Conservation (phyloP, 2,113 vertebrate species). For the Hiodon alosoides region DNA sequence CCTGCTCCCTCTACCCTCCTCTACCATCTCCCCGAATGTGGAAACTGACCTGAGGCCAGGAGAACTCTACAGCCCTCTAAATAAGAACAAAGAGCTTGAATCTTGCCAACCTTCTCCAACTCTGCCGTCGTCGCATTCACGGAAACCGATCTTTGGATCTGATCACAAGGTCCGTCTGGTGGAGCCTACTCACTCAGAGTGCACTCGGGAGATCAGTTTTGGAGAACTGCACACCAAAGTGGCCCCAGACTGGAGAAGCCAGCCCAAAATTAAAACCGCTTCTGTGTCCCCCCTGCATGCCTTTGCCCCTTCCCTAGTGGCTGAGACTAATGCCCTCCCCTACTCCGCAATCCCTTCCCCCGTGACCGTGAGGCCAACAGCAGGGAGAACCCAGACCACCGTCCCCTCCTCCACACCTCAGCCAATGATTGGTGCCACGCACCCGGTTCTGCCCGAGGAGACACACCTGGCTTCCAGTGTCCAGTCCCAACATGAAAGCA, state of each 20-base stretch:
- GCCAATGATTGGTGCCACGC: constrained; percentile 53
- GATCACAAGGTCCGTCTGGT: background rate
- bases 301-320: constrained; percentile 51
- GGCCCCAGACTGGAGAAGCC: constrained; percentile 43
- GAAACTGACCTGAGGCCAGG: constrained; percentile 50
- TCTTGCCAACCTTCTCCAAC: background rate
- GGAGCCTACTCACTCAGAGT: constrained; percentile 44
- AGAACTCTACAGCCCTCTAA: constrained; percentile 43
- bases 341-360: constrained; percentile 50
- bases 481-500: constrained; percentile 60
- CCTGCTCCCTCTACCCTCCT: background rate
- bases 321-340: constrained; percentile 48
- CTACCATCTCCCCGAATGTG: constrained; percentile 28
- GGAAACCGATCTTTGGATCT: background rate
- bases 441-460: constrained; percentile 70
- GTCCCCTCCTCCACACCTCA: constrained; percentile 44
- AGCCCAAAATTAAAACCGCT: constrained; percentile 25
- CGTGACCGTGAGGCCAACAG: constrained; percentile 36
- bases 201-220: constrained; percentile 25
- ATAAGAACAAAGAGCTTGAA: background rate
- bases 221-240: constrained; percentile 34
- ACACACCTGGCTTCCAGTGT: constrained; percentile 65
- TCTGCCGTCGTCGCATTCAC: constrained; percentile 35
- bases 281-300: constrained; percentile 43
- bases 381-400: constrained; percentile 36